These are phyloP conservation scores for Cheirogaleus medius DNA, from an alignment of 2,113 vertebrate species.

Conservation along the genomic window DNA sequence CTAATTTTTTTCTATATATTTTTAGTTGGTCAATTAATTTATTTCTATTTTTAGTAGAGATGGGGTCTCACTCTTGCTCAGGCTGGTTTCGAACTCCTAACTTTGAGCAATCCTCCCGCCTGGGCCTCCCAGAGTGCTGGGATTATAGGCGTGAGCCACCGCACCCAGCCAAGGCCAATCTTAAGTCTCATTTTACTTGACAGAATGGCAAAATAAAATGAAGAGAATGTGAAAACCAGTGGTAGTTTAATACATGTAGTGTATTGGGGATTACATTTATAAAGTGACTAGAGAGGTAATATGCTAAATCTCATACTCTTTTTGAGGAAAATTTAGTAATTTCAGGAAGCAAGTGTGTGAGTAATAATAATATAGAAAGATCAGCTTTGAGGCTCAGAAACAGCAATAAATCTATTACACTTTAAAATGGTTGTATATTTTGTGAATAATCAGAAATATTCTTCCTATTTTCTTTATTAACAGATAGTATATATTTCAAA, in stretches of 20 bases:
- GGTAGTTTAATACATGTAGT: neutral
- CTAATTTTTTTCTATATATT: too few species aligned
- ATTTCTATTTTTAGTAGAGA: too few species aligned
- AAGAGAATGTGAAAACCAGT: slow-evolving; percentile 9
- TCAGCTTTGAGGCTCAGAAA: slow-evolving; percentile 14
- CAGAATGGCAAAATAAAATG: slow-evolving; percentile 26
- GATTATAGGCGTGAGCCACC: too few species aligned
- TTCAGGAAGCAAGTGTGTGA: neutral
- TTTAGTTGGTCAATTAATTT: too few species aligned
- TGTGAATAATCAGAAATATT: slow-evolving; percentile 32
- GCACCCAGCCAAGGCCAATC: neutral
- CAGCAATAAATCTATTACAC: neutral
- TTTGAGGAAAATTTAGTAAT: slow-evolving; percentile 20
- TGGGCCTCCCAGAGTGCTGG: too few species aligned
- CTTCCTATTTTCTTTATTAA: neutral
- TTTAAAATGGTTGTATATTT: slow-evolving; percentile 15
- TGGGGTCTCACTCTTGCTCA: too few species aligned
- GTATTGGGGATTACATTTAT: neutral
- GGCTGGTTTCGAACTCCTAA: too few species aligned
- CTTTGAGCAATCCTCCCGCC: too few species aligned
- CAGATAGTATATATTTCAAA: neutral
- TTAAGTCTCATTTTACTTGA: neutral
- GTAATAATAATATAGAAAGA: slow-evolving; percentile 1
- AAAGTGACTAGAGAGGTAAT: neutral
- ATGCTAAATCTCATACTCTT: neutral